A percentile compares a stretch with the other conserved stretches of the same genome.
phyloP scores from a whole-genome alignment of 2,797 vertebrate species.

The Cryptoprocta ferox region DNA sequence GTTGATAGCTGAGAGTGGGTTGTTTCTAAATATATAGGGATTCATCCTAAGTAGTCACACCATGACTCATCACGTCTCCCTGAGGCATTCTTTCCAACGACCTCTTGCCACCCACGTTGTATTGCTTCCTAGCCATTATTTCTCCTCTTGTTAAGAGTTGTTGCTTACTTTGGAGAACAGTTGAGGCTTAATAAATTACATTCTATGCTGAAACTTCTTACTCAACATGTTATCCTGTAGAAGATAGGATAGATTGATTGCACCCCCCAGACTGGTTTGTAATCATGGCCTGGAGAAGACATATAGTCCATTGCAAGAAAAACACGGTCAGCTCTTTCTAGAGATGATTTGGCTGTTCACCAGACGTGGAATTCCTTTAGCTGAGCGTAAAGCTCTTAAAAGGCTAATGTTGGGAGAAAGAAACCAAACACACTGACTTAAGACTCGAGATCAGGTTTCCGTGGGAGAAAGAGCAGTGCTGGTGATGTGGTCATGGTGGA shows the following conservation, averaged over 20 bases:
- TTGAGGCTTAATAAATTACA: neutral
- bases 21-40: slow-evolving; percentile 44
- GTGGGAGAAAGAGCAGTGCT: neutral
- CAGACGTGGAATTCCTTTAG: neutral
- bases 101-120: neutral
- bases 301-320: neutral
- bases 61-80: neutral
- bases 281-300: neutral
- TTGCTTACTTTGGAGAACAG: slow-evolving; percentile 31
- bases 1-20: neutral
- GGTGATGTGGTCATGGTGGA: neutral
- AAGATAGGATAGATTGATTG: neutral
- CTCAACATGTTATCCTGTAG: neutral
- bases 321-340: neutral
- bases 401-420: neutral
- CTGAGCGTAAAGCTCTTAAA: neutral
- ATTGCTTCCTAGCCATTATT: neutral
- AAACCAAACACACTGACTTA: neutral
- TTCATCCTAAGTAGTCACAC: neutral
- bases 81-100: neutral
- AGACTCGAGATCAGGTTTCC: neutral
- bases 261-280: neutral
- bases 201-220: neutral
- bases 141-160: neutral
- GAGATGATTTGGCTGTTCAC: neutral